Evolutionary conservation across 2,797 vertebrate genomes (phyloP).

Genomic region (Todus mexicanus): DNA sequence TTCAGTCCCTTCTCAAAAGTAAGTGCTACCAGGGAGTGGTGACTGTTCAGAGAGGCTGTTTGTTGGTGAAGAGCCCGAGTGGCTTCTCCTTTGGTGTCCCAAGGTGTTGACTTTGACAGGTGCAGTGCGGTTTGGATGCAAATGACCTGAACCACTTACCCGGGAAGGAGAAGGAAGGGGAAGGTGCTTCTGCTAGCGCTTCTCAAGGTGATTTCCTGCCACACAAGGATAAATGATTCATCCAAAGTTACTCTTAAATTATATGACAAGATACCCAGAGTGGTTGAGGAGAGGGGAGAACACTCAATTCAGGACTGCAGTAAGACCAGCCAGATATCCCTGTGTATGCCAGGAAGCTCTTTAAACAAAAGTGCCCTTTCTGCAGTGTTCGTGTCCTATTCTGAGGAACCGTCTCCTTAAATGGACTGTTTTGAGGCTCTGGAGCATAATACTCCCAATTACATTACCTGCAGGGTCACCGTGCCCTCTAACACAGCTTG

Average conservation of each 20-base stretch:
- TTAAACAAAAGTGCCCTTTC: neutral
- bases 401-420: neutral
- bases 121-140: neutral
- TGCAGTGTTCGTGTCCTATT: neutral
- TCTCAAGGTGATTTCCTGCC: neutral
- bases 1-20: neutral
- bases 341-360: neutral
- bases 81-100: neutral
- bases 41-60: neutral
- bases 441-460: neutral
- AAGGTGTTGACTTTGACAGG: neutral
- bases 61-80: neutral
- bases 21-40: neutral
- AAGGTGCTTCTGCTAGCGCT: neutral
- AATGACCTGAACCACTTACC: neutral
- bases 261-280: neutral
- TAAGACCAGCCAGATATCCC: neutral
- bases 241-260: neutral
- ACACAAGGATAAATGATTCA: neutral
- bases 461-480: neutral
- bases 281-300: neutral
- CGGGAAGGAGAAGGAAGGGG: neutral
- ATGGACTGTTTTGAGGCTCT: neutral
- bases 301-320: neutral
- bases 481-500: neutral